phyloP scores from a whole-genome alignment of 2,888 invertebrate genomes.

The Tenthredo mesomela region DNA sequence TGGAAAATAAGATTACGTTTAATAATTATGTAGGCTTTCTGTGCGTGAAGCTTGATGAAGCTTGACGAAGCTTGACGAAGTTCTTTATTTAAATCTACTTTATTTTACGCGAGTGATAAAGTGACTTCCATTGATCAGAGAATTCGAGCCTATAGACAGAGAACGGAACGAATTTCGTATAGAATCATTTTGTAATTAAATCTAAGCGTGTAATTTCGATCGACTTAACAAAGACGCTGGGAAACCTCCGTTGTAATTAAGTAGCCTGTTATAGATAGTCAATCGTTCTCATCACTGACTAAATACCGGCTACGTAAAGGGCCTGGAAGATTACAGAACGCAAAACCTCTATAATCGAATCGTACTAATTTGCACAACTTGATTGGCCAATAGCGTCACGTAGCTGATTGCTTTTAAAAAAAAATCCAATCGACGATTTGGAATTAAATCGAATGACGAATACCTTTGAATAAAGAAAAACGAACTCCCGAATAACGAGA shows the following conservation, averaged over 20 bases:
- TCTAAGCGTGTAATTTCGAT: constrained; percentile 10
- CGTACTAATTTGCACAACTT: constrained; percentile 37
- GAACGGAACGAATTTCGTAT: neutral
- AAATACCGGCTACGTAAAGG: constrained; percentile 26
- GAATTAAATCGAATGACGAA: constrained; percentile 39
- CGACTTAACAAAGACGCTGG: constrained; percentile 1
- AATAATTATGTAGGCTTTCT: neutral
- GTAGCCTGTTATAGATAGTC: constrained; percentile 26
- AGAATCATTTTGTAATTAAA: constrained; percentile 23
- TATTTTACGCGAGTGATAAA: neutral
- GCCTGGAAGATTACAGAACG: constrained; percentile 39
- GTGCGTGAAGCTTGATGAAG: neutral
- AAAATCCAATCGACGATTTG: constrained; percentile 40
- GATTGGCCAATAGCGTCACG: constrained; percentile 35
- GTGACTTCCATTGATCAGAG: neutral
- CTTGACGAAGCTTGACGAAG: neutral
- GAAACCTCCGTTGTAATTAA: constrained; percentile 22
- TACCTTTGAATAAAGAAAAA: constrained; percentile 21
- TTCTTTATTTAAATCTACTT: neutral
- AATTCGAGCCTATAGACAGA: neutral
- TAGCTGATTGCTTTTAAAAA: constrained; percentile 46
- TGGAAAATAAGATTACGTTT: neutral
- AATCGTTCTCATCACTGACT: constrained; percentile 37
- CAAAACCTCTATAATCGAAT: constrained; percentile 42
- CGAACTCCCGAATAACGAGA: neutral